phyloP scores from a whole-genome alignment of 2,113 vertebrate species.

The Microcebus murinus region DNA sequence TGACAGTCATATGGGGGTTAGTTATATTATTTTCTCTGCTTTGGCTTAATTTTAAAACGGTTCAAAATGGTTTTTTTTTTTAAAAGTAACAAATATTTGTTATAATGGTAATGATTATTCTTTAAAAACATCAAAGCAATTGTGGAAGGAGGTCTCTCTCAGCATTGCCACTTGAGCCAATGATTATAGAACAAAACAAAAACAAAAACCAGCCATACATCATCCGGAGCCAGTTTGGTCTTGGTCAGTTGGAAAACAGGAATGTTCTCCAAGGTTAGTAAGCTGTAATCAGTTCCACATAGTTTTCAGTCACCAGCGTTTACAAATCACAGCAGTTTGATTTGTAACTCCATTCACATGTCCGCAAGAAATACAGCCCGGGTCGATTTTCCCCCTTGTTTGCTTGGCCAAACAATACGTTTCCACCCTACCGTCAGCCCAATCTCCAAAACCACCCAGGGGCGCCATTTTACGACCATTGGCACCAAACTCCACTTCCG shows the following conservation, averaged over 20 bases:
- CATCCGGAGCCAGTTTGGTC: slow-evolving; percentile 32
- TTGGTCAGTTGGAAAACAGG: slow-evolving; percentile 72
- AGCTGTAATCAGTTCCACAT: slow-evolving; percentile 66
- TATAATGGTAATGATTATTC: not conserved
- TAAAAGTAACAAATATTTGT: not conserved
- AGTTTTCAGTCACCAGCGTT: slow-evolving; percentile 54
- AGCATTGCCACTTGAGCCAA: not conserved
- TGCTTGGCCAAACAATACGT: slow-evolving; percentile 37
- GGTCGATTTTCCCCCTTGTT: not conserved
- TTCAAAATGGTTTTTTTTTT: not conserved
- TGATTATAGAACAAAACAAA: not conserved
- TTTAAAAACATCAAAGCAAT: not conserved
- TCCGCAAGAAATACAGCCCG: slow-evolving; percentile 62
- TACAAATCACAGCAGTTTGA: slow-evolving; percentile 58
- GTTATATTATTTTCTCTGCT: not conserved
- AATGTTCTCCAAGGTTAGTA: slow-evolving; percentile 66
- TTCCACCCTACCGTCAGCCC: not conserved
- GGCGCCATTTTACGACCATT: not conserved
- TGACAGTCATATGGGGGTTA: not conserved
- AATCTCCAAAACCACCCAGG: not conserved
- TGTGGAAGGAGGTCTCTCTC: slow-evolving; percentile 8
- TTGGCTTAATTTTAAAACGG: not conserved
- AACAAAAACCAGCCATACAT: not conserved
- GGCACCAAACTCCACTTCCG: not conserved
- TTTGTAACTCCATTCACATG: slow-evolving; percentile 68